These are phyloP conservation scores for Bradynema listronoti DNA, from an alignment of 1,140 invertebrate species.

Conservation along the genomic window DNA sequence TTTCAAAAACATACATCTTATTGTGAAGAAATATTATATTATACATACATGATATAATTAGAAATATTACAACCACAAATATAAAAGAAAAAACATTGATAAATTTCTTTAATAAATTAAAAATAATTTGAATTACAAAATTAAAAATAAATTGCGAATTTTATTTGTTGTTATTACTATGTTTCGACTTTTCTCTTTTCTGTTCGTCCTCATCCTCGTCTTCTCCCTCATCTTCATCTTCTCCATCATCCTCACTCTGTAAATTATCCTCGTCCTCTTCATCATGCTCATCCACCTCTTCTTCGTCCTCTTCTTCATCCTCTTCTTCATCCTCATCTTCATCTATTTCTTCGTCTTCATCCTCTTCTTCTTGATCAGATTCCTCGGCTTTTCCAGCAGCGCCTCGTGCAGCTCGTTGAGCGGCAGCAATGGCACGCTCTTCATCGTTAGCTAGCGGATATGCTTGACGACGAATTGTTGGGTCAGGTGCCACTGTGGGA, in stretches of 20 bases:
- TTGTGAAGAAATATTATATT: too few species aligned
- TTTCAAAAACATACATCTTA: too few species aligned
- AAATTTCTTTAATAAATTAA: too few species aligned
- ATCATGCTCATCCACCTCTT: slow-evolving; percentile 30
- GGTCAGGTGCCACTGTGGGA: slow-evolving; percentile 71
- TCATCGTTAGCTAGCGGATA: slow-evolving; percentile 58
- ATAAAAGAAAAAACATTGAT: too few species aligned
- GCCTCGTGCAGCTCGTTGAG: slow-evolving; percentile 22
- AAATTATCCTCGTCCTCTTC: slow-evolving; percentile 42
- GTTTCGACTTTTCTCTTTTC: not conserved
- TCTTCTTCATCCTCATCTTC: slow-evolving; percentile 40
- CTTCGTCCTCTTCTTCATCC: slow-evolving; percentile 30
- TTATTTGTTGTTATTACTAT: slow-evolving; percentile 47
- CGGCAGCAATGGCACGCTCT: not conserved
- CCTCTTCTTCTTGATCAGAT: slow-evolving; percentile 54
- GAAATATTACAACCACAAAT: too few species aligned
- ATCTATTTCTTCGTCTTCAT: slow-evolving; percentile 53
- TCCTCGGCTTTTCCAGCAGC: slow-evolving; percentile 10
- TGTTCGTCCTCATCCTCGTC: not conserved
- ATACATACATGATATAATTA: too few species aligned
- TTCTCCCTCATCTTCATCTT: slow-evolving; percentile 10
- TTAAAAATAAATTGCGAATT: too few species aligned
- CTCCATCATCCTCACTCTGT: slow-evolving; percentile 28
- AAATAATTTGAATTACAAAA: too few species aligned
- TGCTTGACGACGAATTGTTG: slow-evolving; percentile 60